Conservation (phyloP, 2,888 invertebrate genomes). For the Aporophyla lueneburgensis region DNA sequence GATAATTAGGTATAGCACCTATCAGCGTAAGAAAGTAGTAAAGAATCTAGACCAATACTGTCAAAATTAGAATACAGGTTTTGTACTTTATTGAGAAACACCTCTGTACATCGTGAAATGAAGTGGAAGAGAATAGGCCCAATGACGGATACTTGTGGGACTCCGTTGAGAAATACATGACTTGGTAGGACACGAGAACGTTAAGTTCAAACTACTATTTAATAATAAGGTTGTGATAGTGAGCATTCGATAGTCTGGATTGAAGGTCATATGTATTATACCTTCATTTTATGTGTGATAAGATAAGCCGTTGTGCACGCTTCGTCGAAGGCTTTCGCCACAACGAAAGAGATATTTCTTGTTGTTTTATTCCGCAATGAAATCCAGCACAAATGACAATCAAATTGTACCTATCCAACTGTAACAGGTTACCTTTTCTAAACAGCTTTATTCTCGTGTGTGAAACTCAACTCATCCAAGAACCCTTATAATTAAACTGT, state of each 20-base stretch:
- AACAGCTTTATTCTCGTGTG: neutral
- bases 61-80: neutral
- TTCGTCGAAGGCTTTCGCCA: constrained; percentile 6
- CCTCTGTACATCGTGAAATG: neutral
- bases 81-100: neutral
- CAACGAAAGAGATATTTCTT: neutral
- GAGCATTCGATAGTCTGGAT: neutral
- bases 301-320: neutral
- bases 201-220: neutral
- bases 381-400: neutral
- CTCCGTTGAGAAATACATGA: neutral
- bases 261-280: neutral
- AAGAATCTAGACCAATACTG: neutral
- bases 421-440: neutral
- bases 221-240: neutral
- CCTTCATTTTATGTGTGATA: neutral
- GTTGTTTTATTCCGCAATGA: neutral
- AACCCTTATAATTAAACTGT: neutral
- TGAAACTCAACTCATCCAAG: neutral
- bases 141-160: neutral
- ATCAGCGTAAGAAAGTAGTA: neutral
- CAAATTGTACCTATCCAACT: neutral
- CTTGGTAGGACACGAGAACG: neutral
- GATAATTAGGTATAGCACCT: neutral
- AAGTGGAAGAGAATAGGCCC: neutral